Evolutionary conservation across 2,113 vertebrate genomes (phyloP), one percentile per base, ranked within the genome.

Genomic region (Pterocles burchelli): DNA sequence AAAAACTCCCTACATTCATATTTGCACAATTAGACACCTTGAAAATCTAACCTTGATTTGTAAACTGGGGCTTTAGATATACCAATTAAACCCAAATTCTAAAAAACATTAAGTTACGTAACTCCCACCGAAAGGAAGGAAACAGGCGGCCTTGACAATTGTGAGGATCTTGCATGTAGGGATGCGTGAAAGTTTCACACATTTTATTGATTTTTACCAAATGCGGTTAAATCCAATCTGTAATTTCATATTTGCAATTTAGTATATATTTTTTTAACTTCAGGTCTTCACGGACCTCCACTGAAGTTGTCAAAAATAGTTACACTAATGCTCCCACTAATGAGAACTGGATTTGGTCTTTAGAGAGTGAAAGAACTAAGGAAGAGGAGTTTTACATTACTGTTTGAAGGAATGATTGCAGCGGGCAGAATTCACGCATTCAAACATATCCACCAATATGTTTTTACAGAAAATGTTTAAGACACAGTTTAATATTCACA

Each of bases 381-480:
- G 52, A 76, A 74, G 38, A 91, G 22, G 87, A 93, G 51, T 41
- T 95, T 96, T 62, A 80, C 24, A 51, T 88, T 91, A 90, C 43
- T 87, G 66, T 89, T 38, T 83, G 80, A 80, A 70, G 52, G 43
- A 93, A 71, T 7, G 17, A 85, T 29, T 8, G 1, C 22, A 88
- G 46, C 92, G 92, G 90, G 75, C 51, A 88, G 59, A 78, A 95
- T 93, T 93, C 63, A 38, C 5, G 2, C 75, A 85, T 92, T 96
- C 84, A 96, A 95, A 96, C 72, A 85, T 19, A 85, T 54, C 55
- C 72, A 95, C 41, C 43, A 74, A 38, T 88, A 48, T 65, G 19
- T 66, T 90, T 84, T 92, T 81, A 92, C n/a, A 94, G 75, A 96
- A 98, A 97, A 85, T 36, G 34, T 33, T 97, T 93, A 88, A 95